phyloP scores from a whole-genome alignment of 1,140 invertebrate species.

The Tribolium madens region DNA sequence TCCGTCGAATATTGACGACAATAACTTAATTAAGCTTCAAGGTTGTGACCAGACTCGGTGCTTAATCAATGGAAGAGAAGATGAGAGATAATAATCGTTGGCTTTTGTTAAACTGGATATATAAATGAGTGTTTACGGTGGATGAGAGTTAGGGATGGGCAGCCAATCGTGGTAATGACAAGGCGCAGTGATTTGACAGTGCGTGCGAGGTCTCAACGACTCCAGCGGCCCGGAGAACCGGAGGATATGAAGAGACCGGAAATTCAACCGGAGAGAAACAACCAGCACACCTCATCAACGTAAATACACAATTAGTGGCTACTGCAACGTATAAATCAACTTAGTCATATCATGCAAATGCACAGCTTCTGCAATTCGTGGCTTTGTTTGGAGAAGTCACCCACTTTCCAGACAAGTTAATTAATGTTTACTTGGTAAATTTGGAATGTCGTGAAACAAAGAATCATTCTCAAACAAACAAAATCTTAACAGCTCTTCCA shows the following conservation, averaged over 20 bases:
- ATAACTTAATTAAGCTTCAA: neutral
- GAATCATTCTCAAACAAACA: neutral
- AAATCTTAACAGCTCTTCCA: neutral
- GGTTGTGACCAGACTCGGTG: neutral
- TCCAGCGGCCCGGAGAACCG: conserved; percentile 49
- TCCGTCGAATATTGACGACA: too few species aligned
- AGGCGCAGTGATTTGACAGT: conserved; percentile 45
- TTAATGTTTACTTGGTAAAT: neutral
- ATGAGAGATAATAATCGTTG: conserved; percentile 10
- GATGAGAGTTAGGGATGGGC: conserved; percentile 44
- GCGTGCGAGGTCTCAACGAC: conserved; percentile 38
- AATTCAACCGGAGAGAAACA: conserved; percentile 40
- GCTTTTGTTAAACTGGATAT: neutral
- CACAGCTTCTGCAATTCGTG: neutral
- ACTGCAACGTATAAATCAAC: conserved; percentile 3
- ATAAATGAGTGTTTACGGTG: conserved; percentile 36
- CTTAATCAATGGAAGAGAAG: conserved; percentile 17
- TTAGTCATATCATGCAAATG: neutral
- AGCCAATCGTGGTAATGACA: conserved; percentile 50
- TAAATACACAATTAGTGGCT: conserved; percentile 14
- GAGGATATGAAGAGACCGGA: conserved; percentile 46
- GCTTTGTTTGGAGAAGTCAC: too few species aligned
- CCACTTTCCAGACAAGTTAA: too few species aligned
- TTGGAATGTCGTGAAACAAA: neutral
- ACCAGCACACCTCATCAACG: conserved; percentile 35